Percentiles rank a stretch among this genome's conserved stretches.
Conservation (phyloP, 1,140 invertebrate genomes). For the Penaeus chinensis region DNA sequence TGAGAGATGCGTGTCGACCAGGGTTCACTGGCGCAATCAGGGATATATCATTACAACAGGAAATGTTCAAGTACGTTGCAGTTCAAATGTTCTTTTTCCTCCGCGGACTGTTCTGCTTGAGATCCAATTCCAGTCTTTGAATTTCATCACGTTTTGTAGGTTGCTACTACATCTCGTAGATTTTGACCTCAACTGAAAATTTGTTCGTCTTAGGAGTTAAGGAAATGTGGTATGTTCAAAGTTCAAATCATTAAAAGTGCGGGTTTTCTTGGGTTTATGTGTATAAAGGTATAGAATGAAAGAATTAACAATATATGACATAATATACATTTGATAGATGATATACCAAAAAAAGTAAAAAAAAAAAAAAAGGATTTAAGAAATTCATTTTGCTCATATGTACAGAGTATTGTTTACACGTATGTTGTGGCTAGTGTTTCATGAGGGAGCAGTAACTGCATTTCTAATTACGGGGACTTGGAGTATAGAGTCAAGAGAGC, state of each 20-base stretch:
- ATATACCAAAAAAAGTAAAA: background rate
- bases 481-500: background rate
- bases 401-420: slow-evolving; percentile 47
- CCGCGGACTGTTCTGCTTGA: too few relatives aligned
- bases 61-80: too few relatives aligned
- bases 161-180: too few relatives aligned
- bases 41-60: too few relatives aligned
- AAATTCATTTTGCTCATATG: slow-evolving; percentile 57
- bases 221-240: too few relatives aligned
- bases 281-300: slow-evolving; percentile 25
- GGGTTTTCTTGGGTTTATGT: slow-evolving; percentile 47
- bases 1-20: too few relatives aligned
- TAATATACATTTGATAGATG: slow-evolving; percentile 21
- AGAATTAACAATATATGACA: slow-evolving; percentile 29
- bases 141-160: too few relatives aligned
- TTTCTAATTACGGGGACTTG: slow-evolving; percentile 34
- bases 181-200: too few relatives aligned
- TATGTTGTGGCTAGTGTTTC: slow-evolving; percentile 40
- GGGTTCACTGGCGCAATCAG: too few relatives aligned
- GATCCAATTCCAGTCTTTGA: too few relatives aligned
- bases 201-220: too few relatives aligned
- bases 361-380: slow-evolving; percentile 1
- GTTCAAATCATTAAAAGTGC: background rate
- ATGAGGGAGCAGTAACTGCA: slow-evolving; percentile 31
- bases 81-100: too few relatives aligned